Conservation (phyloP, 53 echinoderm and acorn worm genomes). For the Echinarachnius parma region DNA sequence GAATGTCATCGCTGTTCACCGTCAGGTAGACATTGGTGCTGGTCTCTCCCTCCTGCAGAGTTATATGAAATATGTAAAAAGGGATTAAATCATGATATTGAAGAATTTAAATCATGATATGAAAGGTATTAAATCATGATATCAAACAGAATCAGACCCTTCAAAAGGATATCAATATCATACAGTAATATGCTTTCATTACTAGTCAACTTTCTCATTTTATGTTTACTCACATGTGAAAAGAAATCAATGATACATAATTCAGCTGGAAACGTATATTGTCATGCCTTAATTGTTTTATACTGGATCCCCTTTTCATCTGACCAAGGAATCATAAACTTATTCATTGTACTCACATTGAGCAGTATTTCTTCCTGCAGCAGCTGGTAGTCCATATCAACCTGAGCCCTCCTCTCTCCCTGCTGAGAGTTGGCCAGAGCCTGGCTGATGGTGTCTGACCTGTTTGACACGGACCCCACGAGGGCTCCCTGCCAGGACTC, state of each 20-base stretch:
- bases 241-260: neutral
- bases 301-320: too few relatives aligned
- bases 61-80: neutral
- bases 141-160: too few relatives aligned
- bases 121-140: too few relatives aligned
- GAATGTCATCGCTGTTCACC: conserved; percentile 72
- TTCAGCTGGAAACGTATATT: neutral
- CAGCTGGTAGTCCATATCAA: conserved; percentile 66
- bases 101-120: too few relatives aligned
- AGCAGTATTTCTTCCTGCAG: conserved; percentile 70
- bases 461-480: conserved; percentile 53
- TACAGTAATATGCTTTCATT: too few relatives aligned
- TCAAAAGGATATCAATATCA: too few relatives aligned
- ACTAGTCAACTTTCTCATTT: too few relatives aligned
- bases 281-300: neutral
- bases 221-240: too few relatives aligned
- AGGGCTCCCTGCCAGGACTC: conserved; percentile 76
- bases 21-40: conserved; percentile 59
- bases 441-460: conserved; percentile 65
- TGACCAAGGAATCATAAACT: too few relatives aligned
- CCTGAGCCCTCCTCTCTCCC: conserved; percentile 54
- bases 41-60: conserved; percentile 65
- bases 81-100: too few relatives aligned
- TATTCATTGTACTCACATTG: conserved; percentile 59
- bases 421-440: conserved; percentile 63